phyloP scores from a whole-genome alignment of 2,888 invertebrate genomes.

The Empis livida region DNA sequence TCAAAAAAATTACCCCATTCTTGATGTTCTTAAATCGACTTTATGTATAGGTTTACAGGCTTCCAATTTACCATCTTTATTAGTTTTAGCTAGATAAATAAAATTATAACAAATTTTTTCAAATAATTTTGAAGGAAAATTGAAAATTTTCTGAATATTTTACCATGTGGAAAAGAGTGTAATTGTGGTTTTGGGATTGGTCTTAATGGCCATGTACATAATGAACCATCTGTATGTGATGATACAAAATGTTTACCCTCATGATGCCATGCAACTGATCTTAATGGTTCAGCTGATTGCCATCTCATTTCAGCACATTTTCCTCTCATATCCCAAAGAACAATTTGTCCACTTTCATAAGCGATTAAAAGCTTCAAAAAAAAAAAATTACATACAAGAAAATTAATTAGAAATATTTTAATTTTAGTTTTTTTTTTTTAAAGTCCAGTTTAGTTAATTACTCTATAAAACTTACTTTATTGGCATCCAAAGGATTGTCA shows the following conservation, averaged over 20 bases:
- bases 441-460: no score
- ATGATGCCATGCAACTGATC: slow-evolving; percentile 91
- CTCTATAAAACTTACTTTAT: slow-evolving; percentile 56
- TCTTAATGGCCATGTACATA: slow-evolving; percentile 84
- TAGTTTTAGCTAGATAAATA: slow-evolving; percentile 67
- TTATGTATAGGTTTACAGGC: slow-evolving; percentile 90
- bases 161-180: slow-evolving; percentile 85
- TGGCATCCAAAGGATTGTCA: slow-evolving; percentile 92
- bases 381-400: slow-evolving; percentile 1
- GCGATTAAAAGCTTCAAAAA: slow-evolving; percentile 77
- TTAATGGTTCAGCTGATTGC: slow-evolving; percentile 60
- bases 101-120: slow-evolving; percentile 3
- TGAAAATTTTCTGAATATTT: slow-evolving; percentile 25
- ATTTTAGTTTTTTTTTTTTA: neutral
- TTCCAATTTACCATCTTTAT: slow-evolving; percentile 85
- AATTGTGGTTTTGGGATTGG: slow-evolving; percentile 63
- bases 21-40: slow-evolving; percentile 88
- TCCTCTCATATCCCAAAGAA: slow-evolving; percentile 88
- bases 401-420: neutral
- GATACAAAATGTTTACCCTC: slow-evolving; percentile 97
- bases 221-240: slow-evolving; percentile 89
- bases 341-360: slow-evolving; percentile 87
- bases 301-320: slow-evolving; percentile 78
- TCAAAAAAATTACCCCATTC: slow-evolving; percentile 49
- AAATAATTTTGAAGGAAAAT: no score